These are phyloP conservation scores for Aplochiton taeniatus DNA, from an alignment of 2,797 vertebrate species.

Conservation along the genomic window DNA sequence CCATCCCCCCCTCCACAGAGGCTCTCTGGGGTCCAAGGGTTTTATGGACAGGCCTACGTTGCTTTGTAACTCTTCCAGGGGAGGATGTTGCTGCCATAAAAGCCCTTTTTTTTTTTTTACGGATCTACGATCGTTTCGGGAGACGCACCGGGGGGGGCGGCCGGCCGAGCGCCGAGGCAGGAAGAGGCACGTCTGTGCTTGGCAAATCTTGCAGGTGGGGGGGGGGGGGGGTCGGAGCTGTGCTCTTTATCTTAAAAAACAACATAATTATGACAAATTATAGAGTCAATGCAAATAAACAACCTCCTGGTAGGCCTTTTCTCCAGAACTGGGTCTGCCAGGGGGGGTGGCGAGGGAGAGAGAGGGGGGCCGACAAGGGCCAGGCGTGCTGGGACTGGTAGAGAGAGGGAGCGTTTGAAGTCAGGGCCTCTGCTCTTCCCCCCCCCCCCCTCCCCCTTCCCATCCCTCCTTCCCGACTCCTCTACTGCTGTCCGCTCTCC, in stretches of 20 bases:
- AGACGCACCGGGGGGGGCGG: constrained; percentile 40
- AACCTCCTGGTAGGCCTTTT: too few relatives aligned
- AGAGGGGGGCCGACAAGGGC: neutral
- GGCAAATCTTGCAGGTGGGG: too few relatives aligned
- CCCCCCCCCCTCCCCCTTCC: constrained; percentile 35
- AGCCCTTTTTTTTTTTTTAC: constrained; percentile 41
- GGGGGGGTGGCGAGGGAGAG: neutral
- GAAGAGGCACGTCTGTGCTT: too few relatives aligned
- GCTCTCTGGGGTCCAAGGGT: constrained; percentile 49
- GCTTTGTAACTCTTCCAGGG: constrained; percentile 67
- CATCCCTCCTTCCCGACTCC: constrained; percentile 44
- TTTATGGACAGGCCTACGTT: constrained; percentile 59
- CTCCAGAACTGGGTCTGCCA: too few relatives aligned
- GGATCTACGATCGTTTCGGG: constrained; percentile 52
- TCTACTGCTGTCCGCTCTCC: constrained; percentile 30
- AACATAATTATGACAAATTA: too few relatives aligned
- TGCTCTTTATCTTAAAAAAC: too few relatives aligned
- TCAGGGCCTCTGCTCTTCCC: constrained; percentile 5
- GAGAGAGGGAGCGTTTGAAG: neutral
- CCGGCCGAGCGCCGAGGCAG: too few relatives aligned
- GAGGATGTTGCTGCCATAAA: constrained; percentile 57
- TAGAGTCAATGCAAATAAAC: too few relatives aligned
- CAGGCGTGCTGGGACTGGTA: neutral
- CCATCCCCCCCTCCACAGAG: neutral
- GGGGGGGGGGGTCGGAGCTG: too few relatives aligned